Evolutionary conservation across 2,888 invertebrate genomes (phyloP).

Genomic region (Epirrhoe tristata): DNA sequence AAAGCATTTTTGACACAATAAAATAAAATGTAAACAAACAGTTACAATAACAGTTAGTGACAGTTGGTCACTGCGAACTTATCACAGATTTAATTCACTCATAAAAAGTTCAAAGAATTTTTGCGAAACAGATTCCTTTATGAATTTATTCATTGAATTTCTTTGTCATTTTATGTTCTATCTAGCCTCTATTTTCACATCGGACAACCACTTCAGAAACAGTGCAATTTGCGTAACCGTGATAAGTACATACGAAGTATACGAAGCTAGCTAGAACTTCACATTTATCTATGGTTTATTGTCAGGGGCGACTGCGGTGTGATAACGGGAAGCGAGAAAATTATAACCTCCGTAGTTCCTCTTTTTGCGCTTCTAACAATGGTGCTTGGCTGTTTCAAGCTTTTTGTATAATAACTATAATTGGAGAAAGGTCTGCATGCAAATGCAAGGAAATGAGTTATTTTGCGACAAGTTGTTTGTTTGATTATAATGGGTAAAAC

Average conservation of each 20-base stretch:
- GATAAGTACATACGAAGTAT: conserved; percentile 20
- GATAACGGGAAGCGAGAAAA: conserved; percentile 74
- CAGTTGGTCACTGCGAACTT: too few relatives aligned
- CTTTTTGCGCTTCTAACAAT: conserved; percentile 18
- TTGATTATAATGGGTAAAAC: not conserved
- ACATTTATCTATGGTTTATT: conserved; percentile 53
- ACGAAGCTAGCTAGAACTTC: conserved; percentile 14
- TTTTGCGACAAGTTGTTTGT: conserved; percentile 11
- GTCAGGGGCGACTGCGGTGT: conserved; percentile 68
- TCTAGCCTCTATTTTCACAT: too few relatives aligned
- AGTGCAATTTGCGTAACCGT: conserved; percentile 5
- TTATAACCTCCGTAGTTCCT: conserved; percentile 62
- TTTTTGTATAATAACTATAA: conserved; percentile 19
- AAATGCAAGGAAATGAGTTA: conserved; percentile 22
- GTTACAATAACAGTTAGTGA: too few relatives aligned
- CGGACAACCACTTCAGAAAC: too few relatives aligned
- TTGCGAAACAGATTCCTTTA: too few relatives aligned
- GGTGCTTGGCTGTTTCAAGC: conserved; percentile 14
- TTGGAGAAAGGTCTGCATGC: conserved; percentile 26
- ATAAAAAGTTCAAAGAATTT: too few relatives aligned
- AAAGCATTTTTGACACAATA: too few relatives aligned
- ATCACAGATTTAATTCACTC: too few relatives aligned
- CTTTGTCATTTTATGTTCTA: too few relatives aligned
- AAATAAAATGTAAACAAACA: too few relatives aligned
- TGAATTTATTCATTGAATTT: too few relatives aligned